phyloP scores from a whole-genome alignment of 2,888 invertebrate genomes.

The Pegoplata infirma region DNA sequence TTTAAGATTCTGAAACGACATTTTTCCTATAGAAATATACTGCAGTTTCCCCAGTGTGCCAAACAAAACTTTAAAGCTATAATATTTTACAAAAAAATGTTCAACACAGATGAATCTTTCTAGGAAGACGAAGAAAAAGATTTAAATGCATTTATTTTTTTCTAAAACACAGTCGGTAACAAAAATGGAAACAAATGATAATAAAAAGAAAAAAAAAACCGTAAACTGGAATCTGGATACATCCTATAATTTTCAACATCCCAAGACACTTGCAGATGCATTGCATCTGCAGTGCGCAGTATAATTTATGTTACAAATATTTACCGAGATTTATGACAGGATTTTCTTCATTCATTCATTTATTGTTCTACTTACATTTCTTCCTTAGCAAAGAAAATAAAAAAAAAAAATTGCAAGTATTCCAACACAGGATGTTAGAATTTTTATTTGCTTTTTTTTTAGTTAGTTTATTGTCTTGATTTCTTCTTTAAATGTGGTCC shows the following conservation, averaged over 20 bases:
- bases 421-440: slow-evolving; percentile 38
- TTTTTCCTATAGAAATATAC: too few species aligned
- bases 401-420: slow-evolving; percentile 15
- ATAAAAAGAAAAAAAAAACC: neutral
- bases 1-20: too few species aligned
- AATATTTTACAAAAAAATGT: slow-evolving; percentile 31
- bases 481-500: neutral
- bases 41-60: neutral
- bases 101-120: slow-evolving; percentile 25
- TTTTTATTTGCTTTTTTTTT: slow-evolving; percentile 16
- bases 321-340: slow-evolving; percentile 63
- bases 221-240: neutral
- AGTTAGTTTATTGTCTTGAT: slow-evolving; percentile 12
- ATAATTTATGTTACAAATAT: slow-evolving; percentile 61
- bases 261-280: slow-evolving; percentile 35
- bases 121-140: slow-evolving; percentile 5
- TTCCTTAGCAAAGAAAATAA: slow-evolving; percentile 16
- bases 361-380: slow-evolving; percentile 41
- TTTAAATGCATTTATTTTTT: slow-evolving; percentile 3
- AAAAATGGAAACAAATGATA: neutral
- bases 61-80: slow-evolving; percentile 45
- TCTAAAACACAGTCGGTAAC: neutral
- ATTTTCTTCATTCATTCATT: slow-evolving; percentile 52
- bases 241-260: slow-evolving; percentile 2
- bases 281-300: slow-evolving; percentile 56